phyloP scores from a whole-genome alignment of 2,113 vertebrate species.

The Leucopsar rothschildi region DNA sequence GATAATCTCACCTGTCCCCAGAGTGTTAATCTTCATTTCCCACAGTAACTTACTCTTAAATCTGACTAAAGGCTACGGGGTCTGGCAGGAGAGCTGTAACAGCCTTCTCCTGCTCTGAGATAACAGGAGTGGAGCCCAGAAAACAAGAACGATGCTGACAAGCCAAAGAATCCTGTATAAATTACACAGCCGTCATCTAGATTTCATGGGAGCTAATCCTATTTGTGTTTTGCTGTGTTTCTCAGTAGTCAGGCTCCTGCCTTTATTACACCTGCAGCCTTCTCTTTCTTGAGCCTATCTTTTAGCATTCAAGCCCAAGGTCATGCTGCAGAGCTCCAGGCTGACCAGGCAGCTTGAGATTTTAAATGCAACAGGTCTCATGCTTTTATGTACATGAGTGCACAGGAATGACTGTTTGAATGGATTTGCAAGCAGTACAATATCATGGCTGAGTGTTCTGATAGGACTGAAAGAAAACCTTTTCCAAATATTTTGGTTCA shows the following conservation, averaged over 20 bases:
- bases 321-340: background rate
- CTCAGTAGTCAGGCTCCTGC: background rate
- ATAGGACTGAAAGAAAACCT: background rate
- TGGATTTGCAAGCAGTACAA: background rate
- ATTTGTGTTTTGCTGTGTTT: slow-evolving; percentile 13
- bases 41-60: background rate
- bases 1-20: slow-evolving; percentile 9
- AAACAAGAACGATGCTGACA: background rate
- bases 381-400: background rate
- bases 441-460: background rate
- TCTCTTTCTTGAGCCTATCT: background rate
- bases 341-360: background rate
- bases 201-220: slow-evolving; percentile 38
- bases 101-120: background rate
- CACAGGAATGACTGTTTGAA: background rate
- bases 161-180: slow-evolving; percentile 4
- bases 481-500: background rate
- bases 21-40: slow-evolving; percentile 35
- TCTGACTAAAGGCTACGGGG: background rate
- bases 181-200: background rate
- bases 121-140: background rate
- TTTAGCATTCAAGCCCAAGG: background rate
- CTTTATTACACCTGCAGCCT: background rate
- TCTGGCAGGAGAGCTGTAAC: slow-evolving; percentile 1
- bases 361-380: background rate